Base-by-base conservation (phyloP, 2,113 vertebrate genomes). In the Desmodus rotundus region DNA sequence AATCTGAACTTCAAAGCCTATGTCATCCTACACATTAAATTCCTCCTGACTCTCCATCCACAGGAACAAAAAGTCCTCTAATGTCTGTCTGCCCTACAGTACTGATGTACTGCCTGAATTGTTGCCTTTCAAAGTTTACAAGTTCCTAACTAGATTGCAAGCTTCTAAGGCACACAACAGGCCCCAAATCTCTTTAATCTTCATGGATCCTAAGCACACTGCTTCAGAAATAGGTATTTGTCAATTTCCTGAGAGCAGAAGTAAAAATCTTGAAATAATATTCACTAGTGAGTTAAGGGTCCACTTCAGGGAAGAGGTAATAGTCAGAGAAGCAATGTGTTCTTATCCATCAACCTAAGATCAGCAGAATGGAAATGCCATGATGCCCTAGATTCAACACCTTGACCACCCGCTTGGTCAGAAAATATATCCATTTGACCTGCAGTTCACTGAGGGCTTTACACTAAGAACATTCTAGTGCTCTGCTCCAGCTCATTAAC, bases 401-500 rank as follows among this genome's bases (percentile, higher is more conserved):
- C 22, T 43, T 28, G 72, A 41, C n/a, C n/a, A 88, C 52, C 20
- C 10, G 67, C 38, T n/a, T 26, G 85, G 78, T 33, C 58, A 77
- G 68, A 83, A 80, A 87, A 92, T 38, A 68, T 0, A 67, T 10
- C 41, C 2, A 0, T 89, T 56, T 58, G 36, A n/a, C 58, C 70
- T 7, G 19, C 10, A 56, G 38, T 36, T 74, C 82, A 41, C 2
- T 26, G 2, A 43, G 65, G 43, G 19, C 33, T 91, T 74, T 58
- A 89, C 45, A 47, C 38, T 73, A 43, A n/a, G 38, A 67, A 56
- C 36, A 81, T 77, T 50, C 77, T 91, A 74, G 38, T 95, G 56
- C 61, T 87, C 36, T 93, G 63, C 45, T 95, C 45, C 16, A 85
- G 70, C 36, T 91, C 61, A 73, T 83, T 93, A 77, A 94, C 72